Conservation (phyloP, 2,888 invertebrate species). For the Hoplodrina blanda region DNA sequence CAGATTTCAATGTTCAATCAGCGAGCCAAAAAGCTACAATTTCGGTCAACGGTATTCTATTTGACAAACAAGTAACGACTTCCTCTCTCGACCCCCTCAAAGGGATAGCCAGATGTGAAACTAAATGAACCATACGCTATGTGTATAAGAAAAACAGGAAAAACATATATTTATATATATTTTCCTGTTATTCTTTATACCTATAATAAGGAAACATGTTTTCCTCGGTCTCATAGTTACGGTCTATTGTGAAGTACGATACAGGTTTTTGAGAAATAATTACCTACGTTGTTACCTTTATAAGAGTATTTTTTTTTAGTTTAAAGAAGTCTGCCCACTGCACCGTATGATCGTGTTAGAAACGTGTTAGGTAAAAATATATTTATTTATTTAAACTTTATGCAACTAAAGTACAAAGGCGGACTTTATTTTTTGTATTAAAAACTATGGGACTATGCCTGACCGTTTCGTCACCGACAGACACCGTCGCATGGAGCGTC, state of each 20-base stretch:
- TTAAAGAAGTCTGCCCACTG: background rate
- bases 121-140: slow-evolving; percentile 47
- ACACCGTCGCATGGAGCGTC: too few relatives aligned
- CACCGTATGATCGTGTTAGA: too few relatives aligned
- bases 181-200: slow-evolving; percentile 40
- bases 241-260: slow-evolving; percentile 16
- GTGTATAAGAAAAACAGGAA: slow-evolving; percentile 7
- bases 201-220: slow-evolving; percentile 53
- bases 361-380: too few relatives aligned
- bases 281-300: slow-evolving; percentile 20
- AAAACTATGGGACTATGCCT: too few relatives aligned
- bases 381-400: too few relatives aligned
- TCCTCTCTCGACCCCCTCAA: slow-evolving; percentile 14
- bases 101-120: slow-evolving; percentile 19
- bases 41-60: slow-evolving; percentile 36
- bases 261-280: slow-evolving; percentile 38
- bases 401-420: too few relatives aligned
- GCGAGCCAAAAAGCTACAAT: too few relatives aligned
- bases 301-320: background rate
- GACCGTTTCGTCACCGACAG: too few relatives aligned
- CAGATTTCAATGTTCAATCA: too few relatives aligned
- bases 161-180: slow-evolving; percentile 51
- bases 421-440: too few relatives aligned
- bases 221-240: slow-evolving; percentile 20
- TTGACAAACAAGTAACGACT: slow-evolving; percentile 20